phyloP scores from a whole-genome alignment of 2,113 vertebrate genomes.

The Drymodes brunneopygia region DNA sequence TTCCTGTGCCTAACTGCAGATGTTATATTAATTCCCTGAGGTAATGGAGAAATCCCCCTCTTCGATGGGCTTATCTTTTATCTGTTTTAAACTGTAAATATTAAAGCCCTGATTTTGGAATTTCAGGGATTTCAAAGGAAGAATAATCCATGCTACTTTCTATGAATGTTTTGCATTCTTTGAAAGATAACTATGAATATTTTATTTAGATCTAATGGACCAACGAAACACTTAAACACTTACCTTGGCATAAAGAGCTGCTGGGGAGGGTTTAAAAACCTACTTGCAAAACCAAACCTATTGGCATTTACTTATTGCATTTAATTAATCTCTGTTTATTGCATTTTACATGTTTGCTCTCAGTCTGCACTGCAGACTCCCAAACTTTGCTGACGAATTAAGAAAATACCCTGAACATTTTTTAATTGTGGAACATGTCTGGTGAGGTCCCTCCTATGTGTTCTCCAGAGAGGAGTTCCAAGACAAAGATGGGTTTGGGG shows the following conservation, averaged over 20 bases:
- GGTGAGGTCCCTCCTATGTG: background rate
- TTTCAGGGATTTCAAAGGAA: conserved; percentile 7
- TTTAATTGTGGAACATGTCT: background rate
- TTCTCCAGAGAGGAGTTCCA: background rate
- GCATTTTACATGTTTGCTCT: background rate
- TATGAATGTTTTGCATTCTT: conserved; percentile 3
- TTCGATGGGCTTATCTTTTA: background rate
- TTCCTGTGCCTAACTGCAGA: background rate
- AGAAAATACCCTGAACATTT: background rate
- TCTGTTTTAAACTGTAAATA: background rate
- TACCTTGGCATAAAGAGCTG: background rate
- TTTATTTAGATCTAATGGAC: background rate
- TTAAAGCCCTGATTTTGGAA: background rate
- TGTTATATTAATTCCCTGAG: background rate
- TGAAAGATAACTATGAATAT: background rate
- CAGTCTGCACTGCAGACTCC: background rate
- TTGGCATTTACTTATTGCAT: background rate
- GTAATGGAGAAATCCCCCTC: background rate
- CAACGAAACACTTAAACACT: background rate
- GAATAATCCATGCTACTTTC: background rate
- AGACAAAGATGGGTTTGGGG: background rate
- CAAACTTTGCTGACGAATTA: background rate
- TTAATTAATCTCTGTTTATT: background rate
- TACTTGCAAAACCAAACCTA: background rate
- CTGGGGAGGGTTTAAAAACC: background rate